phyloP scores from a whole-genome alignment of 2,888 invertebrate species.

The Cryptocheilus praepositus region DNA sequence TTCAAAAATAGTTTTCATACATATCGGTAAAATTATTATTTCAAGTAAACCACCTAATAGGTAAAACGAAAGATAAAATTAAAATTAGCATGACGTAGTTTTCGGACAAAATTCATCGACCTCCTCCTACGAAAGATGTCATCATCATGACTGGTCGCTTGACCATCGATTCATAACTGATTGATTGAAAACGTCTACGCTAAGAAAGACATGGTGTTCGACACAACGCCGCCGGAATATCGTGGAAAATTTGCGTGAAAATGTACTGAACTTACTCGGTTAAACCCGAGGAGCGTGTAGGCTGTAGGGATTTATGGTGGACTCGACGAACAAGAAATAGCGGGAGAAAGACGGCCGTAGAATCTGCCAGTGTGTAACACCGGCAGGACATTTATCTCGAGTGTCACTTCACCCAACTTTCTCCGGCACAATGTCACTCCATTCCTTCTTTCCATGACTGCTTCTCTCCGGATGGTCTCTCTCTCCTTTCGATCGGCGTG shows the following conservation, averaged over 20 bases:
- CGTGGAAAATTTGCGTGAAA: conserved; percentile 51
- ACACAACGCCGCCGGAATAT: conserved; percentile 10
- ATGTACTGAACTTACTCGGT: conserved; percentile 32
- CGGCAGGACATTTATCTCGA: conserved; percentile 67
- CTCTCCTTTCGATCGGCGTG: conserved; percentile 32
- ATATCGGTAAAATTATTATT: no score
- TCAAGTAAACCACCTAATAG: no score
- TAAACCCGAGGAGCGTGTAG: conserved; percentile 21
- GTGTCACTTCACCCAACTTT: conserved; percentile 64
- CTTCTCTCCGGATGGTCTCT: conserved; percentile 21
- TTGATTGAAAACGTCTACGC: conserved; percentile 1
- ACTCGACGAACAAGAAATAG: conserved; percentile 2
- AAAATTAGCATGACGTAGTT: no score
- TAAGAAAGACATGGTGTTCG: conserved; percentile 32
- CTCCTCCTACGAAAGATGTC: neutral
- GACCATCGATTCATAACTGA: neutral
- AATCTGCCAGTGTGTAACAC: conserved; percentile 43
- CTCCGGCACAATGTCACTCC: conserved; percentile 59
- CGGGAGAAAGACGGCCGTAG: conserved; percentile 21
- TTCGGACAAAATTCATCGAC: no score
- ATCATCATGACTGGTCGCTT: no score
- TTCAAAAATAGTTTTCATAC: no score
- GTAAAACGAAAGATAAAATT: no score
- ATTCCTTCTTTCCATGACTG: conserved; percentile 34
- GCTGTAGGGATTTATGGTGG: conserved; percentile 23